phyloP scores from a whole-genome alignment of 2,888 invertebrate species.

The Syritta pipiens region DNA sequence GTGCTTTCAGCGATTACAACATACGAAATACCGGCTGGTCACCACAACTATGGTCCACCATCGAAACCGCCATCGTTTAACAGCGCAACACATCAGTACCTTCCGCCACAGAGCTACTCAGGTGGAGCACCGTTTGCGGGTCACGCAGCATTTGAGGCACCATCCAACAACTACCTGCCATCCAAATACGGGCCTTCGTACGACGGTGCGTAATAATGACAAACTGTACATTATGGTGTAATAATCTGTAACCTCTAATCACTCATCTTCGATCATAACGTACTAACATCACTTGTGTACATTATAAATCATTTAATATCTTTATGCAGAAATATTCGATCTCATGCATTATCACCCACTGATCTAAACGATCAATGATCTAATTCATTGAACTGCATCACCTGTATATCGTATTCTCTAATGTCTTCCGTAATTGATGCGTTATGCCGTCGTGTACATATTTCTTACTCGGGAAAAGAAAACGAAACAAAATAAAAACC shows the following conservation, averaged over 20 bases:
- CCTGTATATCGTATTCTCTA: slow-evolving; percentile 17
- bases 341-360: slow-evolving; percentile 53
- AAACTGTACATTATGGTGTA: not conserved
- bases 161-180: slow-evolving; percentile 76
- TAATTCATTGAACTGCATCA: slow-evolving; percentile 58
- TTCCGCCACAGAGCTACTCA: slow-evolving; percentile 74
- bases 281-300: slow-evolving; percentile 47
- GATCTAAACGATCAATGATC: slow-evolving; percentile 40
- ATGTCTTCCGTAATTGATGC: slow-evolving; percentile 30
- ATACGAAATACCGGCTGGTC: slow-evolving; percentile 77
- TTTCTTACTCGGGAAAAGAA: slow-evolving; percentile 1
- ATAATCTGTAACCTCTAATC: slow-evolving; percentile 1
- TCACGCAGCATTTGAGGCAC: slow-evolving; percentile 78
- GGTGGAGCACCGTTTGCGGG: slow-evolving; percentile 76
- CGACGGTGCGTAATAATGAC: slow-evolving; percentile 76
- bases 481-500: not conserved
- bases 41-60: slow-evolving; percentile 78
- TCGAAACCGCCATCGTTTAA: slow-evolving; percentile 77
- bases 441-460: slow-evolving; percentile 21
- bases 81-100: slow-evolving; percentile 77
- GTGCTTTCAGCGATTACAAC: slow-evolving; percentile 76
- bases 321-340: slow-evolving; percentile 20
- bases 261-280: not conserved
- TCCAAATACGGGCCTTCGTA: slow-evolving; percentile 74
- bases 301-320: slow-evolving; percentile 3